Evolutionary conservation across 2,113 vertebrate genomes (phyloP), one percentile per base, ranked within the genome.

Genomic region (Podarcis cretensis): DNA sequence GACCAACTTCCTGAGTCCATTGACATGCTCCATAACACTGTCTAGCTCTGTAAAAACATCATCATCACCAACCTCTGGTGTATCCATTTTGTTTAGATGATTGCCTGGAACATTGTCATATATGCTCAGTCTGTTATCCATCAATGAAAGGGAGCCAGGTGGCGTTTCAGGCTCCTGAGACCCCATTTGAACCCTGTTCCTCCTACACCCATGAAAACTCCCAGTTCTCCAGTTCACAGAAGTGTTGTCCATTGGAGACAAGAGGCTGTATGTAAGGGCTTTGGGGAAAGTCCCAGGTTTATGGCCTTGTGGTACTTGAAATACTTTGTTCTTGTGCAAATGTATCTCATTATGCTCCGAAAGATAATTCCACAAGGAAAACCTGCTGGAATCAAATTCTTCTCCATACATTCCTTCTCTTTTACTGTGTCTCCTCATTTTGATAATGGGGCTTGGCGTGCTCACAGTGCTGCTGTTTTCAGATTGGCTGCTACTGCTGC

Each of bases 251-350:
- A 73, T 85, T 2, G 95, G 93, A 20, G 91, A 90, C 5, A 96
- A 78, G 25, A 90, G 94, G 73, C 95, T 96, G 23, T 97, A 96
- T 1, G 94, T 93, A 20, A 98, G 97, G 4, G 94, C 96, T 81
- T 94, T 97, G 63, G 98, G 98, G 93, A 99, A 99, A 3, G 98
- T 98, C 27, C 98, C 98, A 5, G 98, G 98, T 90, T 98, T 98
- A 92, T 98, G 98, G 81, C 97, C 97, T 0, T 95, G 96, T 16
- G 98, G 98, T 80, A 98, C 94, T 6, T 98, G 96, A 95, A 98
- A 98, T 68, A 97, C 73, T 69, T 97, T 91, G 35, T 91, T 93
- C 32, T 92, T 92, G 0, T 84, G 94, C 81, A 95, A 88, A 13
- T 76, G 87, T 6, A 9, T 79, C 74, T 96, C 96, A 85, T 96